Evolutionary conservation across 2,797 vertebrate species (phyloP).

Genomic region (Smutsia gigantea): DNA sequence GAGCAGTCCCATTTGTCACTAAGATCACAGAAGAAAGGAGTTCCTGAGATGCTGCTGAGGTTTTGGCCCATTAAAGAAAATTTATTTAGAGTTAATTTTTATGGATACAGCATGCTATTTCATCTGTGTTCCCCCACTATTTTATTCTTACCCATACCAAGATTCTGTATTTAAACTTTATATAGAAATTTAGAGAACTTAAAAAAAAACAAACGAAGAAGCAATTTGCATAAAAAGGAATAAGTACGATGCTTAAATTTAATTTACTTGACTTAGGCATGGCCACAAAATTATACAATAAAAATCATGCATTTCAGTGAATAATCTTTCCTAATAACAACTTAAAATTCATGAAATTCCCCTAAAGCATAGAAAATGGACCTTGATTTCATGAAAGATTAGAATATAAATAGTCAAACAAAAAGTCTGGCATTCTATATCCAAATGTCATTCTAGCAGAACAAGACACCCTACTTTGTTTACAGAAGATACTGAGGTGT

Average conservation of each 20-base stretch:
- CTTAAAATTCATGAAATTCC: conserved; percentile 47
- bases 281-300: not conserved
- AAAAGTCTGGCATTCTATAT: conserved; percentile 3
- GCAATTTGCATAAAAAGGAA: conserved; percentile 6
- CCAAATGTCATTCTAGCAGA: not conserved
- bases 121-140: not conserved
- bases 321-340: not conserved
- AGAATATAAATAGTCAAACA: conserved; percentile 23
- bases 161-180: not conserved
- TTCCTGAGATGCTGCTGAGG: not conserved
- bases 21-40: conserved; percentile 23
- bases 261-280: not conserved
- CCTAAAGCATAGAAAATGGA: not conserved
- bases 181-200: not conserved
- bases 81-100: conserved; percentile 19
- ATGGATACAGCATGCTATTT: not conserved
- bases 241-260: not conserved
- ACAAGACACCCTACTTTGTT: conserved; percentile 24
- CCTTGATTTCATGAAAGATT: conserved; percentile 24
- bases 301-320: conserved; percentile 18
- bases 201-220: not conserved
- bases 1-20: not conserved
- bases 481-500: conserved; percentile 23
- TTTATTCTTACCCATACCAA: not conserved
- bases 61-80: not conserved